Evolutionary conservation across 2,888 invertebrate genomes (phyloP).

Genomic region (Oscheius sp.): DNA sequence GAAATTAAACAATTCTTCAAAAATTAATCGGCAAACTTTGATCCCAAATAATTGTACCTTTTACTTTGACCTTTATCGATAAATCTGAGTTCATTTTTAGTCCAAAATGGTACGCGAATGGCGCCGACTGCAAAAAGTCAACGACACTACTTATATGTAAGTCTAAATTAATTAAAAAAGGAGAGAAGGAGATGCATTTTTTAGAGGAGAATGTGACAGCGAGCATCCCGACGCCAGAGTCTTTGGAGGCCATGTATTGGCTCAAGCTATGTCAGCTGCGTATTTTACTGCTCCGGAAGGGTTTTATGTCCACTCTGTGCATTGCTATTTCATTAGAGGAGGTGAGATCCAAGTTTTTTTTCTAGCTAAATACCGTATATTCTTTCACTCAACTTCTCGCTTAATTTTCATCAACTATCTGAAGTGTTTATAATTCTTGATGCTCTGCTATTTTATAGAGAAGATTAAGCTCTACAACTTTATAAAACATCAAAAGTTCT

Average conservation of each 20-base stretch:
- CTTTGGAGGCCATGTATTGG: conserved; percentile 56
- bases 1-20: too few relatives aligned
- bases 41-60: too few relatives aligned
- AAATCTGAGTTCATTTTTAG: not conserved
- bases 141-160: conserved; percentile 52
- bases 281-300: conserved; percentile 59
- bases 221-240: conserved; percentile 57
- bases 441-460: too few relatives aligned
- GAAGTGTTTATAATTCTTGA: too few relatives aligned
- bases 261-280: conserved; percentile 60
- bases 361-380: too few relatives aligned
- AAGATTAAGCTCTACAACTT: too few relatives aligned
- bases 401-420: too few relatives aligned
- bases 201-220: conserved; percentile 54
- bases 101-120: conserved; percentile 49
- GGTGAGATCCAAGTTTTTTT: conserved; percentile 40
- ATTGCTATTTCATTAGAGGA: conserved; percentile 61
- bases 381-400: not conserved
- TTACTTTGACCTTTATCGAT: not conserved
- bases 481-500: too few relatives aligned
- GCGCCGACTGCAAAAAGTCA: conserved; percentile 50
- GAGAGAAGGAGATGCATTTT: conserved; percentile 5
- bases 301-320: conserved; percentile 59
- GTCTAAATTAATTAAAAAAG: conserved; percentile 12
- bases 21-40: too few relatives aligned